These are phyloP conservation scores for Eulemur macaco DNA, from an alignment of 2,113 vertebrate species.

Conservation along the genomic window DNA sequence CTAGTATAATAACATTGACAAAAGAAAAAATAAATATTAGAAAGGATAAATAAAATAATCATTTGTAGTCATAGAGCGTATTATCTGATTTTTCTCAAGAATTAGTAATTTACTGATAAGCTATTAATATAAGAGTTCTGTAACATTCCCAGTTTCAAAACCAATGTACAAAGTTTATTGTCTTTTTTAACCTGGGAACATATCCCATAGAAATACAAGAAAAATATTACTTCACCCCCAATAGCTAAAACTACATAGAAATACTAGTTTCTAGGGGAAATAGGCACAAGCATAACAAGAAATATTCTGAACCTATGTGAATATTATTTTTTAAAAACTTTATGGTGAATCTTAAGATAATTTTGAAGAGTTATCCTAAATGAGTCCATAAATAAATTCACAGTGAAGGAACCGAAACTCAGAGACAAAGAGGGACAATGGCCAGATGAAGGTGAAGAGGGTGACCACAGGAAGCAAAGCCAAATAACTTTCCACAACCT, in stretches of 20 bases:
- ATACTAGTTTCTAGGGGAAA: neutral
- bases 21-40: neutral
- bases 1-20: neutral
- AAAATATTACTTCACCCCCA: neutral
- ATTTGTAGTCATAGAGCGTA: neutral
- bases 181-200: neutral
- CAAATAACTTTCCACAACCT: neutral
- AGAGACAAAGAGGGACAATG: neutral
- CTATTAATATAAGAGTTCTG: neutral
- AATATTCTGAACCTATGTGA: neutral
- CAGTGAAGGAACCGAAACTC: neutral
- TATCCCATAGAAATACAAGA: neutral
- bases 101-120: neutral
- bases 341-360: neutral
- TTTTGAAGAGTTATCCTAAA: neutral
- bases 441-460: neutral
- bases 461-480: neutral
- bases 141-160: neutral
- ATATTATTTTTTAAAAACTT: neutral
- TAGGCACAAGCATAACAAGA: neutral
- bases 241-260: neutral
- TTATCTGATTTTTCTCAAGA: neutral
- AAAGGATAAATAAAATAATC: neutral
- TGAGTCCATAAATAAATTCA: neutral
- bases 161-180: neutral